Evolutionary conservation across 2,113 vertebrate genomes (phyloP).

Genomic region (Lasiurus cinereus): DNA sequence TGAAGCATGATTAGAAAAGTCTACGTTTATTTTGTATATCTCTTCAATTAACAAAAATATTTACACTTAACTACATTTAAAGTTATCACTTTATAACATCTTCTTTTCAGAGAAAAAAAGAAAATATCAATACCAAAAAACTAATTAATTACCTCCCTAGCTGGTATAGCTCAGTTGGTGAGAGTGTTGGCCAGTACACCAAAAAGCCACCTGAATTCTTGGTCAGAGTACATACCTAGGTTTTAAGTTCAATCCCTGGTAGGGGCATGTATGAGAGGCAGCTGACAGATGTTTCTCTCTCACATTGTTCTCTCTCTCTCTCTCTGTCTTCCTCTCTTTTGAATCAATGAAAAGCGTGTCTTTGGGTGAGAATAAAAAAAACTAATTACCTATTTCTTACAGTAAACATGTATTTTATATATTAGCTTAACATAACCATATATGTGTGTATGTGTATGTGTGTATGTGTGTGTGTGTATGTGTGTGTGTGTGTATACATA

Average conservation of each 20-base stretch:
- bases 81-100: not conserved
- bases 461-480: too few species aligned
- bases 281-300: not conserved
- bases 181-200: not conserved
- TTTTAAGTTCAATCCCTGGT: not conserved
- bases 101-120: constrained; percentile 28
- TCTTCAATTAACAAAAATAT: not conserved
- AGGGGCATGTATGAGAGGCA: not conserved
- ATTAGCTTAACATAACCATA: constrained; percentile 13
- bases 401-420: not conserved
- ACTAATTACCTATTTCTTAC: constrained; percentile 4
- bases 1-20: constrained; percentile 24
- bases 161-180: not conserved
- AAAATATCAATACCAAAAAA: not conserved
- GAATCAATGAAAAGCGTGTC: not conserved
- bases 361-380: not conserved
- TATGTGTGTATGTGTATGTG: too few species aligned
- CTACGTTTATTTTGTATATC: not conserved
- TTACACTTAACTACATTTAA: constrained; percentile 23
- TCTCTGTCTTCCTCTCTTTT: not conserved
- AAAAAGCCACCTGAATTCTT: not conserved
- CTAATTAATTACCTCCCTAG: not conserved
- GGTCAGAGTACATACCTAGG: not conserved
- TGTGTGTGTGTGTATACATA: too few species aligned
- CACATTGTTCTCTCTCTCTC: not conserved